phyloP scores from a whole-genome alignment of 1,140 invertebrate species.

The Drosophila mojavensis region DNA sequence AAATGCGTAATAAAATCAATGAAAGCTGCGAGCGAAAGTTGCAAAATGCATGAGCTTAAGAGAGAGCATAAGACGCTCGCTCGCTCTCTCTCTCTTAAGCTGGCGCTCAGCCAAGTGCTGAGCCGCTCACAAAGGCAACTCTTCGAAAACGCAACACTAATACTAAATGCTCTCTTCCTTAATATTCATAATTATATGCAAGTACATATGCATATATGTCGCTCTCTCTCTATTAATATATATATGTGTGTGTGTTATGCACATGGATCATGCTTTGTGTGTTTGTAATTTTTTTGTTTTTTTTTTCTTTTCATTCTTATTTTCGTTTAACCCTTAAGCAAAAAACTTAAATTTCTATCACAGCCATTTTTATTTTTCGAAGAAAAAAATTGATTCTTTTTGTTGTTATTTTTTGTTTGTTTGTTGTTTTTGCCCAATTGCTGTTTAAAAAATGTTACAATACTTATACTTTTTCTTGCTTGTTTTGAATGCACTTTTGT shows the following conservation, averaged over 20 bases:
- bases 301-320: constrained; percentile 13
- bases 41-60: constrained; percentile 15
- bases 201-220: constrained; percentile 21
- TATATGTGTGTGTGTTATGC: constrained; percentile 30
- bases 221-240: constrained; percentile 1
- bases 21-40: constrained; percentile 49
- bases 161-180: constrained; percentile 39
- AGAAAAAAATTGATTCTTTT: constrained; percentile 57
- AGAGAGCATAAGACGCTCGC: background rate
- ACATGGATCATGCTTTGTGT: constrained; percentile 18
- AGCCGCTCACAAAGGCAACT: constrained; percentile 2
- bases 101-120: constrained; percentile 7
- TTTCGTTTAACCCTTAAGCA: constrained; percentile 53
- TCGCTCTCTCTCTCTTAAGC: constrained; percentile 13
- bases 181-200: constrained; percentile 4
- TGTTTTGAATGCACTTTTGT: constrained; percentile 72
- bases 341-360: constrained; percentile 77
- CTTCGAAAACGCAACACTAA: constrained; percentile 17
- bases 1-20: constrained; percentile 41
- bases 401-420: constrained; percentile 12
- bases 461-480: constrained; percentile 41
- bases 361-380: constrained; percentile 66
- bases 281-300: background rate
- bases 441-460: constrained; percentile 52
- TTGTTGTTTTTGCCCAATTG: constrained; percentile 52